Evolutionary conservation across 2,888 invertebrate genomes (phyloP).

Genomic region (Himalopsyche japonica): DNA sequence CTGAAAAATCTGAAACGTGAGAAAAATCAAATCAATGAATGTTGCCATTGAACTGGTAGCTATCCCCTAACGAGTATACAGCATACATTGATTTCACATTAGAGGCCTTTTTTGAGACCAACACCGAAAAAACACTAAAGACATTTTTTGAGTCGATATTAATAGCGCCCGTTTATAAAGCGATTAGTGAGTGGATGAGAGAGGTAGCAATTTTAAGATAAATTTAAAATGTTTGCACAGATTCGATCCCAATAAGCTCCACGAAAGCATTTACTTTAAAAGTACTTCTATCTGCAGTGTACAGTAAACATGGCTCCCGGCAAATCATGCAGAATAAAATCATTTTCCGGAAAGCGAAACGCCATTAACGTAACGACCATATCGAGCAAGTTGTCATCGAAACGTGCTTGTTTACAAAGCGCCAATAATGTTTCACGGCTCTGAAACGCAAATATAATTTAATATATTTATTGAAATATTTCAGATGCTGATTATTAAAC

Average conservation of each 20-base stretch:
- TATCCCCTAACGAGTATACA: no score
- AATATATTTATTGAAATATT: background rate
- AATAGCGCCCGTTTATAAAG: background rate
- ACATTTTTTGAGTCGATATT: background rate
- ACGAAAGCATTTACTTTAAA: background rate
- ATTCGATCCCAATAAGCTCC: background rate
- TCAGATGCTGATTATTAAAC: background rate
- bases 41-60: no score
- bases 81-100: no score
- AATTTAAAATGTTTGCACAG: background rate
- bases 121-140: background rate
- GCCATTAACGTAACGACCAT: background rate
- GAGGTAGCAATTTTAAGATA: background rate
- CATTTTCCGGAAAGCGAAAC: background rate
- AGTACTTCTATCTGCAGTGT: background rate
- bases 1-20: no score
- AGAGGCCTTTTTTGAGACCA: no score
- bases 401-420: background rate
- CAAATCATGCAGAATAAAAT: background rate
- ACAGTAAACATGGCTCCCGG: background rate
- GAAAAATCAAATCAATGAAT: no score
- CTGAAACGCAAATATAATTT: background rate
- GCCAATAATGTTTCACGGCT: background rate
- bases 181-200: background rate
- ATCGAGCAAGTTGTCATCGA: background rate